These are phyloP conservation scores for Lerema accius DNA, from an alignment of 1,140 invertebrate species.

Conservation along the genomic window DNA sequence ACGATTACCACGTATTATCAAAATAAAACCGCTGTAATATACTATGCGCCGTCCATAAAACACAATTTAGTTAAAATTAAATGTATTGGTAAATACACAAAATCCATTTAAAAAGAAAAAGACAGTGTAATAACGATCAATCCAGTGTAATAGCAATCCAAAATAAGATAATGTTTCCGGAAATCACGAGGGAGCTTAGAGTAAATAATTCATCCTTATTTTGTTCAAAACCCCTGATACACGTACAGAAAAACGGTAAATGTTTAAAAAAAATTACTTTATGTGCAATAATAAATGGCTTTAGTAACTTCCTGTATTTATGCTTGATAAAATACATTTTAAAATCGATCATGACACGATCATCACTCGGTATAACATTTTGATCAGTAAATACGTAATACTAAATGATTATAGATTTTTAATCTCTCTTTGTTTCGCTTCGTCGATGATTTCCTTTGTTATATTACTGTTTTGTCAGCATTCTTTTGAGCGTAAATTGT, in stretches of 20 bases:
- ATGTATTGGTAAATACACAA: neutral
- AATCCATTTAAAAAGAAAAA: neutral
- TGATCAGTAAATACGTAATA: neutral
- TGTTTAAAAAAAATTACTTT: too few species aligned
- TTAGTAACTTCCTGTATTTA: too few species aligned
- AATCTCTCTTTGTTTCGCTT: slow-evolving; percentile 6
- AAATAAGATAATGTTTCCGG: neutral
- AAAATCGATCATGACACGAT: too few species aligned
- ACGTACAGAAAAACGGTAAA: too few species aligned
- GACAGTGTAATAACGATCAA: too few species aligned
- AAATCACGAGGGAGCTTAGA: neutral
- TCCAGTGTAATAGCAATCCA: neutral
- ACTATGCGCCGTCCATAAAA: too few species aligned
- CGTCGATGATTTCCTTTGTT: slow-evolving; percentile 9
- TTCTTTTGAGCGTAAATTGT: slow-evolving; percentile 3
- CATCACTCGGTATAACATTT: too few species aligned
- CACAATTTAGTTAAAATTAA: too few species aligned
- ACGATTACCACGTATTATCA: too few species aligned
- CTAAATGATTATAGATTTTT: slow-evolving; percentile 15
- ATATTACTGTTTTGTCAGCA: slow-evolving; percentile 9
- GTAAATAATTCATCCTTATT: neutral
- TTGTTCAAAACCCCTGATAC: neutral
- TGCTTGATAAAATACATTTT: too few species aligned
- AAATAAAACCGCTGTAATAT: too few species aligned
- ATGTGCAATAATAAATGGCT: too few species aligned